Percentiles rank a stretch among this genome's conserved stretches.
These are phyloP conservation scores for Lepus oiostolus DNA, from an alignment of 2,797 vertebrate genomes.

Conservation along the genomic window DNA sequence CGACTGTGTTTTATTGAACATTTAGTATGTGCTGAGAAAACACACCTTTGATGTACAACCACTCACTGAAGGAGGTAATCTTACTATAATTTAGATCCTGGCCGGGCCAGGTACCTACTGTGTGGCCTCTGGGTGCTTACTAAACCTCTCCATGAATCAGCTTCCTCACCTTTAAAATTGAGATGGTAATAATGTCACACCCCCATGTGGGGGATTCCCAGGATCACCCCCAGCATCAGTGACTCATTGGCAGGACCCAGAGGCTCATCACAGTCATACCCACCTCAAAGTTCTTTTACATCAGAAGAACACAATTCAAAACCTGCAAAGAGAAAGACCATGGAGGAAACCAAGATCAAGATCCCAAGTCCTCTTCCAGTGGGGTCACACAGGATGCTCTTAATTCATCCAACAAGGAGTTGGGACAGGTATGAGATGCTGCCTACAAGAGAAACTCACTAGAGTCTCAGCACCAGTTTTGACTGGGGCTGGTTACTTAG, in stretches of 20 bases:
- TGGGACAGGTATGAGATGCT: neutral
- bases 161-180: conserved; percentile 6
- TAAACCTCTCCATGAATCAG: conserved; percentile 4
- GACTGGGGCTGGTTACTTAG: neutral
- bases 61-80: neutral
- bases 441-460: neutral
- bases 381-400: neutral
- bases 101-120: neutral
- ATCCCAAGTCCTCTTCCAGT: neutral
- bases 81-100: neutral
- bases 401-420: neutral
- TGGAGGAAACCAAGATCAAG: neutral
- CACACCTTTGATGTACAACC: neutral
- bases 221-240: neutral
- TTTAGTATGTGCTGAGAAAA: conserved; percentile 34
- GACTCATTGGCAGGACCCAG: neutral
- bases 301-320: neutral
- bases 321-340: neutral
- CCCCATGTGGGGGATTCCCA: neutral
- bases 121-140: neutral
- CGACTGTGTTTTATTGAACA: neutral
- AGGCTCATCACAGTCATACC: neutral
- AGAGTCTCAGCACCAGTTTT: neutral
- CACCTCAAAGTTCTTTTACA: neutral
- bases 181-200: neutral